Conservation (phyloP, 2,888 invertebrate genomes). For the Cataglyphis cursor region DNA sequence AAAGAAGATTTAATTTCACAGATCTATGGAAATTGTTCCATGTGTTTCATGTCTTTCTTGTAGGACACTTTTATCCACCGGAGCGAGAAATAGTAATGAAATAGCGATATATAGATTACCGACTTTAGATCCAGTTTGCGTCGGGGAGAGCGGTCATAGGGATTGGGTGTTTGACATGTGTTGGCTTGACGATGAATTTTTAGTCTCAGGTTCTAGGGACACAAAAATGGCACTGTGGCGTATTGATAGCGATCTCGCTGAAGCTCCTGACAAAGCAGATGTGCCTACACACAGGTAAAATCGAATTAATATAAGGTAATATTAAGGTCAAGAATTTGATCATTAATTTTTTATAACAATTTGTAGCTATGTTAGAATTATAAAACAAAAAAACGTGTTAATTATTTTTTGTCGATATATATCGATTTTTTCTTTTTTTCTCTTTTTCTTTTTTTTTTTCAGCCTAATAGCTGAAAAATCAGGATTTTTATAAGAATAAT, state of each 20-base stretch:
- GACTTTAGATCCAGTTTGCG: constrained; percentile 97
- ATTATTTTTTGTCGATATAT: background rate
- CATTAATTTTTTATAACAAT: background rate
- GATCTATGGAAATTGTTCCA: constrained; percentile 3
- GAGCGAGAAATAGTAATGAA: constrained; percentile 96
- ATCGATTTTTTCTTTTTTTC: background rate
- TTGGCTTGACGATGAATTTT: constrained; percentile 98
- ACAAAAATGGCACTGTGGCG: constrained; percentile 96
- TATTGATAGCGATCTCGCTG: constrained; percentile 88
- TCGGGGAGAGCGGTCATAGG: constrained; percentile 96
- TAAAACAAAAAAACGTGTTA: background rate
- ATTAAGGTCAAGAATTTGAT: background rate
- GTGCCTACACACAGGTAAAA: constrained; percentile 87
- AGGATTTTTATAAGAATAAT: background rate
- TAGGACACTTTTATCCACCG: constrained; percentile 95
- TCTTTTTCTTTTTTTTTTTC: background rate
- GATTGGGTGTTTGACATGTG: constrained; percentile 98
- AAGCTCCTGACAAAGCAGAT: constrained; percentile 86
- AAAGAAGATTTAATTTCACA: background rate
- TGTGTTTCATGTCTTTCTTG: constrained; percentile 52
- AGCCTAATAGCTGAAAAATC: background rate
- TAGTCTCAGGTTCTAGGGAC: constrained; percentile 97
- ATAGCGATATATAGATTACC: constrained; percentile 96
- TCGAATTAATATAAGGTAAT: background rate
- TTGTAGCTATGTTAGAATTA: background rate